These are phyloP conservation scores for Uropsilus gracilis DNA, from an alignment of 2,113 vertebrate genomes.

Conservation along the genomic window DNA sequence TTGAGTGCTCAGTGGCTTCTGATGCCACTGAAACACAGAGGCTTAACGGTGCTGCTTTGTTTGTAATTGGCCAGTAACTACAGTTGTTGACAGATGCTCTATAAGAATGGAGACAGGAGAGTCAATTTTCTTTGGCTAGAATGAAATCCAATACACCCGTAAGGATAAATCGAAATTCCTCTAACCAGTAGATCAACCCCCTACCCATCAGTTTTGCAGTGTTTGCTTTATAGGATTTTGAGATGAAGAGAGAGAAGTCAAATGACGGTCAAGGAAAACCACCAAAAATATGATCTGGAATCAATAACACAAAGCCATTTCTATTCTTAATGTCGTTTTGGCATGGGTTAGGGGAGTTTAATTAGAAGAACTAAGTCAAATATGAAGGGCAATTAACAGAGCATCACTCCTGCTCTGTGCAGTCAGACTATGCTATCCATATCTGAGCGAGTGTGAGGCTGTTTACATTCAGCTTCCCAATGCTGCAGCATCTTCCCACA, in stretches of 20 bases:
- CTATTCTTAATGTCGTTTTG: neutral
- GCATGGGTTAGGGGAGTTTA: neutral
- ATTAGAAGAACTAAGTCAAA: neutral
- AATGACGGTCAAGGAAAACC: conserved; percentile 32
- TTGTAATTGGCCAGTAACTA: neutral
- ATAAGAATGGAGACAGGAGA: neutral
- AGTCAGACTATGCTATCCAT: neutral
- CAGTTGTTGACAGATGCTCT: neutral
- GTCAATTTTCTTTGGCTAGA: conserved; percentile 21
- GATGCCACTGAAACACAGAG: neutral
- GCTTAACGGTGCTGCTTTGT: neutral
- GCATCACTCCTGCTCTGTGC: neutral
- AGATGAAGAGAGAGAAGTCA: conserved; percentile 34
- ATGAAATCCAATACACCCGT: conserved; percentile 7
- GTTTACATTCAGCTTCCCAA: neutral
- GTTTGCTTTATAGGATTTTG: conserved; percentile 34
- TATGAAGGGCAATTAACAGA: neutral
- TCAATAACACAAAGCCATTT: conserved; percentile 4
- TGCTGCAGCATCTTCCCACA: neutral
- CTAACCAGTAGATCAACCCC: neutral
- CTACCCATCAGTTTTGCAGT: neutral
- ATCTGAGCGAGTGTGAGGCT: neutral
- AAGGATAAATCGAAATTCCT: neutral
- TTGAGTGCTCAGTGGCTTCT: neutral
- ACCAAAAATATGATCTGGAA: neutral